These are phyloP conservation scores for Acinonyx jubatus DNA, from an alignment of 2,113 vertebrate species.

Conservation along the genomic window DNA sequence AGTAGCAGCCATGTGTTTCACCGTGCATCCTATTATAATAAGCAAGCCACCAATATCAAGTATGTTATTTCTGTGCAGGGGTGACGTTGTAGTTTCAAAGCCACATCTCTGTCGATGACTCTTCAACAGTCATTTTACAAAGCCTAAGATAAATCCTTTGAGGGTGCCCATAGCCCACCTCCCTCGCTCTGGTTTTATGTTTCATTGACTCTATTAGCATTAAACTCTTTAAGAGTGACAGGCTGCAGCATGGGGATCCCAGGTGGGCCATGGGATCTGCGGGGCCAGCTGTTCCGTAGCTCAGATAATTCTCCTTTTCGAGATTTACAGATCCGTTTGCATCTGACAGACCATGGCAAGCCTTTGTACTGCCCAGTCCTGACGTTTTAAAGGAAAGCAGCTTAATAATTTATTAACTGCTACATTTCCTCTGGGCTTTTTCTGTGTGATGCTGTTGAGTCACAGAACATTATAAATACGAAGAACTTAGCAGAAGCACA, in stretches of 20 bases:
- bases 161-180: constrained; percentile 71
- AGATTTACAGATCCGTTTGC: constrained; percentile 82
- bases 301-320: constrained; percentile 77
- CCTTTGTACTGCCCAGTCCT: constrained; percentile 81
- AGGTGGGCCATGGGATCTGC: constrained; percentile 80
- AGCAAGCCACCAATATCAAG: constrained; percentile 51
- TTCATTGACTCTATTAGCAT: constrained; percentile 83
- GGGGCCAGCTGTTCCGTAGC: constrained; percentile 83
- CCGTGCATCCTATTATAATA: background rate
- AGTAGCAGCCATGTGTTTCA: background rate
- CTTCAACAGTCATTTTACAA: constrained; percentile 77
- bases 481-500: constrained; percentile 63
- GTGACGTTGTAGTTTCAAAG: constrained; percentile 50
- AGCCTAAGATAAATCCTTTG: constrained; percentile 71
- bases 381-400: constrained; percentile 73
- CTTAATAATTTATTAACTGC: constrained; percentile 85
- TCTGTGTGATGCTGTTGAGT: constrained; percentile 78
- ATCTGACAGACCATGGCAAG: constrained; percentile 77
- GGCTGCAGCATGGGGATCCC: constrained; percentile 81
- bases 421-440: constrained; percentile 82
- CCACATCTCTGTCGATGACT: constrained; percentile 59
- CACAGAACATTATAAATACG: constrained; percentile 72
- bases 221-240: constrained; percentile 76
- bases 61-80: constrained; percentile 65
- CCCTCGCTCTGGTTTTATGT: constrained; percentile 80